A percentile compares a stretch with the other conserved stretches of the same genome.
phyloP scores from a whole-genome alignment of 1,140 invertebrate genomes.

The Leptinotarsa lineolata region DNA sequence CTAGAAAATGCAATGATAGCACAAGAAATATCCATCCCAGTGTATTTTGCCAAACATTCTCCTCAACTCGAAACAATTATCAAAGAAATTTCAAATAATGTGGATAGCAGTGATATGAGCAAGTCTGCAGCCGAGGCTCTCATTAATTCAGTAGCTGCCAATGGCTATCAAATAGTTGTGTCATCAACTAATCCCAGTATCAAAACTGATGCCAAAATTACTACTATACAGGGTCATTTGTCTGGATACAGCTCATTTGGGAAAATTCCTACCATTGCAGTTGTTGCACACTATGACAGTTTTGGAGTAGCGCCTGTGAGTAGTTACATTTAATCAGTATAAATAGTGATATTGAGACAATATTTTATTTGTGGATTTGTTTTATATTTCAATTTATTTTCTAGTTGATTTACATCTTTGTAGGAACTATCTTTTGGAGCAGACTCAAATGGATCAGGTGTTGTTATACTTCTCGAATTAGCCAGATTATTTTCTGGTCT shows the following conservation, averaged over 20 bases:
- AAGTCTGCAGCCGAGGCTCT: slow-evolving; percentile 78
- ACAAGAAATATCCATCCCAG: slow-evolving; percentile 81
- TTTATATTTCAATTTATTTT: too few species aligned
- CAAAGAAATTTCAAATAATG: slow-evolving; percentile 66
- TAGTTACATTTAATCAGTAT: slow-evolving; percentile 38
- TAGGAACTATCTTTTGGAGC: slow-evolving; percentile 83
- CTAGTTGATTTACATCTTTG: slow-evolving; percentile 27
- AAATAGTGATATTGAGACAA: neutral
- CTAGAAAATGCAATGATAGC: slow-evolving; percentile 83
- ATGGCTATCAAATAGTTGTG: slow-evolving; percentile 87
- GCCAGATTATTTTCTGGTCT: slow-evolving; percentile 87
- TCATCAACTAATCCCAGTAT: slow-evolving; percentile 70
- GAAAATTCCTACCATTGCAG: slow-evolving; percentile 80
- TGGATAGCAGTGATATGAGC: slow-evolving; percentile 56
- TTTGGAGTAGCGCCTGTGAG: slow-evolving; percentile 86
- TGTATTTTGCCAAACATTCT: slow-evolving; percentile 85
- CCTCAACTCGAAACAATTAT: slow-evolving; percentile 76
- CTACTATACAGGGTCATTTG: slow-evolving; percentile 85
- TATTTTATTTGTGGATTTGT: too few species aligned
- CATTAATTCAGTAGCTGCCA: slow-evolving; percentile 84
- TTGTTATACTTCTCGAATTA: slow-evolving; percentile 86
- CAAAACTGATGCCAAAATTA: slow-evolving; percentile 79
- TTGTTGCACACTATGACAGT: slow-evolving; percentile 94
- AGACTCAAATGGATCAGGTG: slow-evolving; percentile 93
- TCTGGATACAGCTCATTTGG: slow-evolving; percentile 77